Conservation (phyloP, 2,113 vertebrate genomes). For the Clupea harengus region DNA sequence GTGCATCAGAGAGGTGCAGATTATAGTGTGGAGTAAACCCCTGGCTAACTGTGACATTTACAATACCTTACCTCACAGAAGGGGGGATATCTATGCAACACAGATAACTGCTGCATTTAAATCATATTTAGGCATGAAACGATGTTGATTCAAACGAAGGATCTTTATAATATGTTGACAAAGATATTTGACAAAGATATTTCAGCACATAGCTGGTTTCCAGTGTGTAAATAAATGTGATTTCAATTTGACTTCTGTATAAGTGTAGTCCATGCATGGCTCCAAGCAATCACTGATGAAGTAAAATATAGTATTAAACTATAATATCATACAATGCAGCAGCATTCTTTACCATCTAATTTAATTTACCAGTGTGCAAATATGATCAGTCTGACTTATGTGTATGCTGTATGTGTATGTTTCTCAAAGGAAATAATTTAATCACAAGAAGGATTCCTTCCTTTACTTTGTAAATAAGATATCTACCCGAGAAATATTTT, state of each 20-base stretch:
- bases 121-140: neutral
- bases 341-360: neutral
- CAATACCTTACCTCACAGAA: neutral
- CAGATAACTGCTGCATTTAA: neutral
- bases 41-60: constrained; percentile 23
- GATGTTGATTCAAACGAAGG: neutral
- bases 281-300: neutral
- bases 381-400: neutral
- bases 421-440: neutral
- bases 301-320: neutral
- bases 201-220: neutral
- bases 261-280: neutral
- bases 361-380: neutral
- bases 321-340: neutral
- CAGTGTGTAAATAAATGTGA: neutral
- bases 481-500: neutral
- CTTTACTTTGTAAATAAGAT: neutral
- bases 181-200: neutral
- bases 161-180: neutral
- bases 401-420: neutral
- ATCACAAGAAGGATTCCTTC: neutral
- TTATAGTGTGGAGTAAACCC: constrained; percentile 20
- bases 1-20: constrained; percentile 15
- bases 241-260: neutral
- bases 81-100: constrained; percentile 4